phyloP scores from a whole-genome alignment of 30 jellyfish, hydroid and myxozoan species.

The Hydractinia echinata region DNA sequence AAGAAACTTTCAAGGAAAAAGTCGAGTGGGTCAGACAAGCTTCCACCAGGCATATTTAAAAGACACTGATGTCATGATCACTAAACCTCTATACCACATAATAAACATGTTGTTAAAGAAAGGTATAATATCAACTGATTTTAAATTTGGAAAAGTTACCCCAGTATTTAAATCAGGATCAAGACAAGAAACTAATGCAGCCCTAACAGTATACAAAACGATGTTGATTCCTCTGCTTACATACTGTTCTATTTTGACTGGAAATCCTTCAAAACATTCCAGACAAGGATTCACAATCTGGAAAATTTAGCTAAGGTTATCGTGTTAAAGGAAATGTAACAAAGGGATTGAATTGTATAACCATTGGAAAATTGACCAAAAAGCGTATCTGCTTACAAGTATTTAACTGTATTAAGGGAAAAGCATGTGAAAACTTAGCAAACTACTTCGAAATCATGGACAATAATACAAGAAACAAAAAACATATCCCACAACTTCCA shows the following conservation, averaged over 20 bases:
- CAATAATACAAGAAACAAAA: neutral
- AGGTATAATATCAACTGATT: too few relatives aligned
- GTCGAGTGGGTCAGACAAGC: too few relatives aligned
- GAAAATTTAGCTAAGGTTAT: neutral
- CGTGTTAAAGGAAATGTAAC: neutral
- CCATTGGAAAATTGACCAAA: slow-evolving; percentile 7
- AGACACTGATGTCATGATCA: too few relatives aligned
- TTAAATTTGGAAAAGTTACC: too few relatives aligned
- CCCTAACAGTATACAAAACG: slow-evolving; percentile 1
- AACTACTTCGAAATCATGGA: slow-evolving; percentile 9
- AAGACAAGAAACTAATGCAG: neutral
- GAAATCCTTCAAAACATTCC: slow-evolving; percentile 9
- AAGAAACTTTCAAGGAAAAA: too few relatives aligned
- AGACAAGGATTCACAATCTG: slow-evolving; percentile 9
- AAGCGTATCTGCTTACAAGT: slow-evolving; percentile 13
- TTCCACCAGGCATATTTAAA: too few relatives aligned
- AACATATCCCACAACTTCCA: slow-evolving; percentile 6
- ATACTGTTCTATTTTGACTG: neutral
- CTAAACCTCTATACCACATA: too few relatives aligned
- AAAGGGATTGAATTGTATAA: neutral
- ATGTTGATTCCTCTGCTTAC: neutral
- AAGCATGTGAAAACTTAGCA: slow-evolving; percentile 2
- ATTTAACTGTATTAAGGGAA: too few relatives aligned
- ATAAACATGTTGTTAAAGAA: too few relatives aligned
- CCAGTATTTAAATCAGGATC: too few relatives aligned